Evolutionary conservation across 1,140 invertebrate species (phyloP).

Genomic region (Drosophila tani): DNA sequence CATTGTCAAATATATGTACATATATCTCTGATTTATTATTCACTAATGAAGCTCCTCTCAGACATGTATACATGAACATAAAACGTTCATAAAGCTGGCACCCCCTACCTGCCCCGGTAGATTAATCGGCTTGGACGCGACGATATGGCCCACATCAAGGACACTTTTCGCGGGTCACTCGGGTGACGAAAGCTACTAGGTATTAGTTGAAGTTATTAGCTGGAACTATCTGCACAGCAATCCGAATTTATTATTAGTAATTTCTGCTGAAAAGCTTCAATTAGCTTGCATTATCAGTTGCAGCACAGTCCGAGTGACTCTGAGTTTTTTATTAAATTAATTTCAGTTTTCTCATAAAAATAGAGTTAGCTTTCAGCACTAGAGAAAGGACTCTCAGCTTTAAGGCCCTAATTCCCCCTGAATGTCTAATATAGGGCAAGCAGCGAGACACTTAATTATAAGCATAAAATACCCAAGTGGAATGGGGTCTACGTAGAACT

Average conservation of each 20-base stretch:
- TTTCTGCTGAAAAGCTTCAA: background rate
- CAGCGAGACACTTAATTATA: conserved; percentile 74
- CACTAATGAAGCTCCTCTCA: conserved; percentile 48
- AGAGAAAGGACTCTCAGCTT: conserved; percentile 8
- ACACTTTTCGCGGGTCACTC: background rate
- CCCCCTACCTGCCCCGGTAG: conserved; percentile 6
- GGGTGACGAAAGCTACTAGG: conserved; percentile 11
- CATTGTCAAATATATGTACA: conserved; percentile 4
- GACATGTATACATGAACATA: conserved; percentile 23
- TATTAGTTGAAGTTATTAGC: conserved; percentile 13
- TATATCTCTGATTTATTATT: conserved; percentile 62
- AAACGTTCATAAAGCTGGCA: conserved; percentile 58
- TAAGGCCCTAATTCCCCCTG: background rate
- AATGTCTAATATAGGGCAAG: conserved; percentile 32
- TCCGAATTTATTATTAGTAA: background rate
- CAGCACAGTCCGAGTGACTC: conserved; percentile 2
- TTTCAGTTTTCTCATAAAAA: background rate
- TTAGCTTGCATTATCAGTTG: conserved; percentile 18
- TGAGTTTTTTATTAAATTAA: conserved; percentile 10
- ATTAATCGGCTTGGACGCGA: conserved; percentile 27
- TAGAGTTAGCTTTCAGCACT: background rate
- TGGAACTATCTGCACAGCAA: conserved; percentile 1
- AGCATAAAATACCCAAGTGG: conserved; percentile 50
- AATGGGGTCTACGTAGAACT: conserved; percentile 31
- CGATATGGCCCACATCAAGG: conserved; percentile 11